Evolutionary conservation across 2,797 vertebrate species (phyloP).

Genomic region (Tokudaia muenninki): DNA sequence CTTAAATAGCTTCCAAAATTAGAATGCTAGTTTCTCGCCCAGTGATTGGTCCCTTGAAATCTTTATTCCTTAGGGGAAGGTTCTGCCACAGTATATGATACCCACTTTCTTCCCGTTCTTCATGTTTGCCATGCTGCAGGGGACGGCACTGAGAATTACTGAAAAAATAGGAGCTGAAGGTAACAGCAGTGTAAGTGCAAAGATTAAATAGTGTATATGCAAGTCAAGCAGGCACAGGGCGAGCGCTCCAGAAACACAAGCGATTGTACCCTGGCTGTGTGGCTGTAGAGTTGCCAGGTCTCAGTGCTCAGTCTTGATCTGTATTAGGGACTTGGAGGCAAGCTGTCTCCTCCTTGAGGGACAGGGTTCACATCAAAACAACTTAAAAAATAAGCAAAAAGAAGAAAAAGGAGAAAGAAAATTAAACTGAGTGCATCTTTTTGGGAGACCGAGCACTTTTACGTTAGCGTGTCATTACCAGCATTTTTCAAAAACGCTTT

Average conservation of each 20-base stretch:
- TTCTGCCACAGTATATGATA: neutral
- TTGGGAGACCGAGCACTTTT: neutral
- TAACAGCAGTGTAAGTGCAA: neutral
- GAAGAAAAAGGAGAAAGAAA: neutral
- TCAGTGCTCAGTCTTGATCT: neutral
- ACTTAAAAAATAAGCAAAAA: neutral
- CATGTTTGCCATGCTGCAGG: neutral
- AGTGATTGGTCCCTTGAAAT: too few species aligned
- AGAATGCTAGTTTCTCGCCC: too few species aligned
- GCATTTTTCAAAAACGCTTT: constrained; percentile 4
- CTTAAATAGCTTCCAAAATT: too few species aligned
- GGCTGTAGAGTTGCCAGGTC: neutral
- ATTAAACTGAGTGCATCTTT: neutral
- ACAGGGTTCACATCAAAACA: neutral
- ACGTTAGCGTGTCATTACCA: neutral
- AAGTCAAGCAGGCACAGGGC: neutral
- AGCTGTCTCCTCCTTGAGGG: neutral
- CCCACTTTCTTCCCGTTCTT: neutral
- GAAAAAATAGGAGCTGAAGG: neutral
- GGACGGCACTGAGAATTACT: neutral
- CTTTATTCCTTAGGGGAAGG: too few species aligned
- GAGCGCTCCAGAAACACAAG: rapidly evolving
- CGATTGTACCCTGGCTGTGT: rapidly evolving
- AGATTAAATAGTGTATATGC: neutral
- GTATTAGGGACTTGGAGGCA: neutral